Base-by-base conservation (phyloP, 2,888 invertebrate genomes). In the Microctonus brassicae region DNA sequence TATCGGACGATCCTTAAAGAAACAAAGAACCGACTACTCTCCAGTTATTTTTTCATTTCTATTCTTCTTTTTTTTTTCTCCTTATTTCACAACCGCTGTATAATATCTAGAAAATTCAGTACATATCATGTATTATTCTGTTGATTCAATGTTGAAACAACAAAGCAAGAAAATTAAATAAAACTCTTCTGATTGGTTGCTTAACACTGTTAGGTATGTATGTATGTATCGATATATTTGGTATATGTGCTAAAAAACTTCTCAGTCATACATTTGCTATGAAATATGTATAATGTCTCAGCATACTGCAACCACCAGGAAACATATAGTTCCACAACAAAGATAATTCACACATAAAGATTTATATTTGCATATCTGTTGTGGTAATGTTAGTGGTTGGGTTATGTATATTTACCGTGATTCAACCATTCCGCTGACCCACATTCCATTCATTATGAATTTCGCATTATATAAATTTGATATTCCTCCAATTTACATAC, bases 371-470 rank as follows among this genome's bases (percentile, higher is more conserved):
- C 13, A 55, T 55, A n/a, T 2, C 24, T 24, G 26, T 22, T 10
- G 26, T 55, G 53, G 42, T 42, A 11, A 53, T 53, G 52, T 13
- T 52, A 11, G 2, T 36, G 36, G 11, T 7, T 42, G n/a, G 17
- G 24, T 47, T 17, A 55, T 26, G 6, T n/a, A 7, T 9, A 20
- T 26, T 47, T 20, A 33, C 34, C 24, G 52, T 68, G 68, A 53
- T 68, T 68, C 68, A n/a, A 68, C 47, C 53, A 11, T 24, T 36
- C 26, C 26, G 36, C 20, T 68, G 68, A 52, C 68, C 68, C 34
- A 68, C 42, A 61, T 68, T 60, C 55, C 20, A 5, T 13, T 11
- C n/a, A 68, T 68, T 68, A 53, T 68, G 61, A 61, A 68, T 68
- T 60, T 36, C 34, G 13, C 34, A 29, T 26, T 29, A 57, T 58